Conservation (phyloP, 2,888 invertebrate species). For the Autographa pulchrina region DNA sequence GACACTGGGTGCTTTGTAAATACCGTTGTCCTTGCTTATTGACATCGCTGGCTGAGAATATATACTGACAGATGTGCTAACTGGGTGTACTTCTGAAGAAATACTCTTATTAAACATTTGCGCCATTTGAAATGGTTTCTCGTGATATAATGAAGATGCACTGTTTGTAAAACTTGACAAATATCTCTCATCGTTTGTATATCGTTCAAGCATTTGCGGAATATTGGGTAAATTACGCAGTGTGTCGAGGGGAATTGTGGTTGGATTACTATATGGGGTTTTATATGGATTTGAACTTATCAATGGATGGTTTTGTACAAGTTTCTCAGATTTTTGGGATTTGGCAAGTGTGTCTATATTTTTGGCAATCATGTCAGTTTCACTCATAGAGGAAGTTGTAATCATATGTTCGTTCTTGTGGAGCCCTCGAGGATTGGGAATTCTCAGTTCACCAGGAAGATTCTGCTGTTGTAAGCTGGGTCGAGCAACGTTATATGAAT, state of each 20-base stretch:
- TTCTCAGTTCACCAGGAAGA: constrained; percentile 78
- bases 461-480: constrained; percentile 76
- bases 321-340: constrained; percentile 80
- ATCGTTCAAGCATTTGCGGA: constrained; percentile 90
- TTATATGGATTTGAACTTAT: constrained; percentile 82
- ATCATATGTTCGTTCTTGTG: constrained; percentile 76
- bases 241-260: constrained; percentile 85
- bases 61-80: constrained; percentile 74
- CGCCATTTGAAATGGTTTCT: constrained; percentile 90
- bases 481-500: constrained; percentile 75
- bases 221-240: constrained; percentile 89
- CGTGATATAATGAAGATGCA: constrained; percentile 86
- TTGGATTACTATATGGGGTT: constrained; percentile 78
- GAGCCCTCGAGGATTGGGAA: constrained; percentile 82
- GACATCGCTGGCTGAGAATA: constrained; percentile 79
- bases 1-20: constrained; percentile 74
- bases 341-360: constrained; percentile 75
- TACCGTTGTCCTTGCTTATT: constrained; percentile 77
- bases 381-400: constrained; percentile 65
- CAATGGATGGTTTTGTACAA: constrained; percentile 78
- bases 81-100: constrained; percentile 77
- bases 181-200: constrained; percentile 88
- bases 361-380: constrained; percentile 72
- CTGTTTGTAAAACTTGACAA: constrained; percentile 84
- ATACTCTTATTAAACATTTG: constrained; percentile 89